Conservation (phyloP, 2,113 vertebrate species). For the Synchiropus splendidus region DNA sequence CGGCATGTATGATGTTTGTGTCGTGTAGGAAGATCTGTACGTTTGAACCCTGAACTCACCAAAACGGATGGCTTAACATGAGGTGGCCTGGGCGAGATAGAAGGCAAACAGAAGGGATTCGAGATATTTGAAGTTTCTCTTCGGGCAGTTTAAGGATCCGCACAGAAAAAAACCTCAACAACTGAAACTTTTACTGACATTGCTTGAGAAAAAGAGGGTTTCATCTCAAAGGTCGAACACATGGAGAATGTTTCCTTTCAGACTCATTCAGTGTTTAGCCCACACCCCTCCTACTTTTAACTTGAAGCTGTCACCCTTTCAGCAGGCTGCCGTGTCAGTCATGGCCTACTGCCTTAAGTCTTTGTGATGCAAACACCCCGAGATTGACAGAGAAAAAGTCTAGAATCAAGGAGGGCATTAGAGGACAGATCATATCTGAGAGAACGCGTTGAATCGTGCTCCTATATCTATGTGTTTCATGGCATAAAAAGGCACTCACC, state of each 20-base stretch:
- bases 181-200: too few relatives aligned
- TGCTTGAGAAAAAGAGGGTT: too few relatives aligned
- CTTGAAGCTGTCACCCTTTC: constrained; percentile 34
- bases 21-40: neutral
- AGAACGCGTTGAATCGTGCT: constrained; percentile 1
- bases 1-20: neutral
- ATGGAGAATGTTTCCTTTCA: too few relatives aligned
- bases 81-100: too few relatives aligned
- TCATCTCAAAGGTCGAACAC: too few relatives aligned
- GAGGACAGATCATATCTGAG: constrained; percentile 11
- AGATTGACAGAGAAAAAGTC: constrained; percentile 32
- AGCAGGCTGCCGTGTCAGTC: constrained; percentile 39
- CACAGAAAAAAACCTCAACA: too few relatives aligned
- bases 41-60: constrained; percentile 16
- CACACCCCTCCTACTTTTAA: constrained; percentile 29
- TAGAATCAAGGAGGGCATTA: constrained; percentile 29
- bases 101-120: too few relatives aligned
- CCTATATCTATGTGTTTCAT: too few relatives aligned
- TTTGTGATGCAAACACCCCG: constrained; percentile 54
- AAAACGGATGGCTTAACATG: constrained; percentile 2
- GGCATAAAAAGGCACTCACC: constrained; percentile 62
- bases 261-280: constrained; percentile 15
- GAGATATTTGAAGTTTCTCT: too few relatives aligned
- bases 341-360: constrained; percentile 51
- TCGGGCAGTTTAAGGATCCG: too few relatives aligned